phyloP scores from a whole-genome alignment of 2,888 invertebrate species.

The Agrotis exclamationis region DNA sequence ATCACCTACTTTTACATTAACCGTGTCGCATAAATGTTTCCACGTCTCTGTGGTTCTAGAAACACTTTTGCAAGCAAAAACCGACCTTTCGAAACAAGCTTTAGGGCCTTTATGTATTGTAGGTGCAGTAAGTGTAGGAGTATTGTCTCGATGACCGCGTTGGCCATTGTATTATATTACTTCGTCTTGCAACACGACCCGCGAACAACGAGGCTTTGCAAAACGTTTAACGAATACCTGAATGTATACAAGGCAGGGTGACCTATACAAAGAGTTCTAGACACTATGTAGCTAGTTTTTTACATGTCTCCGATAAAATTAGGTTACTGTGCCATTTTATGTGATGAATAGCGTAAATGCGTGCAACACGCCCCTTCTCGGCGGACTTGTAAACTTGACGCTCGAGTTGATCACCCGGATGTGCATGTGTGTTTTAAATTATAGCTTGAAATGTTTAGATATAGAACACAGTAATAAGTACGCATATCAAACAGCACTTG shows the following conservation, averaged over 20 bases:
- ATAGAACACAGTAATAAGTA: not conserved
- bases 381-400: slow-evolving; percentile 23
- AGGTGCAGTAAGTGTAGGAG: slow-evolving; percentile 72
- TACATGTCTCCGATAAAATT: slow-evolving; percentile 22
- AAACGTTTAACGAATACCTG: slow-evolving; percentile 74
- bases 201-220: slow-evolving; percentile 80
- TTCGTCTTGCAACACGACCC: slow-evolving; percentile 79
- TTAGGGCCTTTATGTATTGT: slow-evolving; percentile 65
- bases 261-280: slow-evolving; percentile 47
- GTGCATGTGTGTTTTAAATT: not conserved
- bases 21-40: slow-evolving; percentile 47
- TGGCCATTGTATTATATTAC: slow-evolving; percentile 82
- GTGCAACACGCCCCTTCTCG: slow-evolving; percentile 35
- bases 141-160: slow-evolving; percentile 81
- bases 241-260: slow-evolving; percentile 52
- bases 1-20: slow-evolving; percentile 57
- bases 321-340: slow-evolving; percentile 27
- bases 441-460: not conserved
- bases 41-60: slow-evolving; percentile 42
- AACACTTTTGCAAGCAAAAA: slow-evolving; percentile 51
- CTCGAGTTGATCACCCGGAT: slow-evolving; percentile 25
- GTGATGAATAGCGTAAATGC: slow-evolving; percentile 35
- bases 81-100: slow-evolving; percentile 55
- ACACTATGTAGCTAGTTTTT: slow-evolving; percentile 18
- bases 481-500: not conserved